Conservation (phyloP, 2,113 vertebrate genomes). For the Cichladusa arquata region DNA sequence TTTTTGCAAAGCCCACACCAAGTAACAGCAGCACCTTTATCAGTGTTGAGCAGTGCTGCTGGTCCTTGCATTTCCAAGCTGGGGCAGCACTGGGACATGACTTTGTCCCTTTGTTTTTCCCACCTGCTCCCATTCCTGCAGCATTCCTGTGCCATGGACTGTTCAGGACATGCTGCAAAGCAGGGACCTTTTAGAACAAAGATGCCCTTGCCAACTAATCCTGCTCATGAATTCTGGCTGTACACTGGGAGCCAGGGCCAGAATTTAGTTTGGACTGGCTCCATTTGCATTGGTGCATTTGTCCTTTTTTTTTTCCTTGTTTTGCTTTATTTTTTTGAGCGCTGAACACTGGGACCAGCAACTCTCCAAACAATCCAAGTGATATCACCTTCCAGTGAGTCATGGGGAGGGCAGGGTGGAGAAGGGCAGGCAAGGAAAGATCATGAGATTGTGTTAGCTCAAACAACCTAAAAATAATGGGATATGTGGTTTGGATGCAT, state of each 20-base stretch:
- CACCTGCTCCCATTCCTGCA: not conserved
- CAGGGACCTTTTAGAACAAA: not conserved
- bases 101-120: not conserved
- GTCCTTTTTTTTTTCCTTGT: not conserved
- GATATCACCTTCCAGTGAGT: conserved; percentile 47
- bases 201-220: not conserved
- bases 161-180: not conserved
- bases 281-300: conserved; percentile 32
- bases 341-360: not conserved
- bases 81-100: not conserved
- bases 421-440: not conserved
- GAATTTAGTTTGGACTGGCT: conserved; percentile 37
- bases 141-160: not conserved
- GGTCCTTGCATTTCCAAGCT: not conserved
- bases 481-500: not conserved
- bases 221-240: conserved; percentile 19
- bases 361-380: not conserved
- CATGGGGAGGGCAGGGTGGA: conserved; percentile 46
- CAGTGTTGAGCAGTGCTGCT: not conserved
- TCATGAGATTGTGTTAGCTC: not conserved
- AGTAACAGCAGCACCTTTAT: not conserved
- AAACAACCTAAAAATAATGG: not conserved
- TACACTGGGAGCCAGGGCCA: not conserved
- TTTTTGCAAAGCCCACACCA: not conserved
- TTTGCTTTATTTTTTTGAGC: not conserved